Conservation (phyloP, 2,888 invertebrate species). For the Drosophila histrio region DNA sequence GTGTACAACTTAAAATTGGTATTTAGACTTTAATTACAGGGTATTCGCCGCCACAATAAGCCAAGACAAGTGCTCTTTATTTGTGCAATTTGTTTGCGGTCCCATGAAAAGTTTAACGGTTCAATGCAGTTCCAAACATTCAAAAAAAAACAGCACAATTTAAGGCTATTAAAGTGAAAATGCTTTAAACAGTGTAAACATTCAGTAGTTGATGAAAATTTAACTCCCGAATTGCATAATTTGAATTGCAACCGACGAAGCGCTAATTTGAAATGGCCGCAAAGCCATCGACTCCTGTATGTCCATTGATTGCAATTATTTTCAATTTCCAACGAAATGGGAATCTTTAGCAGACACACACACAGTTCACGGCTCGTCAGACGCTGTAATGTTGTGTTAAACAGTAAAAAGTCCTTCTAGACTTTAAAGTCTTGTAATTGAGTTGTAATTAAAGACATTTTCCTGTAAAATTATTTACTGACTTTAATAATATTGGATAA, state of each 20-base stretch:
- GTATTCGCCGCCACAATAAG: constrained; percentile 2
- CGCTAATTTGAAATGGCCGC: constrained; percentile 62
- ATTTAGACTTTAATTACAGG: neutral
- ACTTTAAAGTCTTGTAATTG: too few relatives aligned
- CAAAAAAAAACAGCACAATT: constrained; percentile 15
- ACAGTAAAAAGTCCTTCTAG: too few relatives aligned
- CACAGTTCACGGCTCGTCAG: neutral
- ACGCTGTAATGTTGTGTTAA: neutral
- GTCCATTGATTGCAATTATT: constrained; percentile 68
- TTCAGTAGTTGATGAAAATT: neutral
- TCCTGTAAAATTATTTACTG: too few relatives aligned
- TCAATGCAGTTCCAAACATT: constrained; percentile 17
- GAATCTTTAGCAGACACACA: neutral
- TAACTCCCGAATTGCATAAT: constrained; percentile 23
- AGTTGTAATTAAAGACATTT: too few relatives aligned
- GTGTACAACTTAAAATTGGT: neutral
- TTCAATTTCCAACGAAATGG: constrained; percentile 32
- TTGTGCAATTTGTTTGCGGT: constrained; percentile 30
- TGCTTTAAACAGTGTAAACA: constrained; percentile 3
- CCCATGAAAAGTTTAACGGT: constrained; percentile 21
- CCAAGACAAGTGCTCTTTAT: constrained; percentile 6
- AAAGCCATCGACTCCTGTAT: constrained; percentile 52
- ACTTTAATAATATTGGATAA: too few relatives aligned
- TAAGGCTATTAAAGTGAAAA: constrained; percentile 36
- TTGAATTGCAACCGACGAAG: constrained; percentile 35